Percentiles rank a stretch among this genome's conserved stretches.
Conservation (phyloP, 2,888 invertebrate species). For the Aporophyla nigra region DNA sequence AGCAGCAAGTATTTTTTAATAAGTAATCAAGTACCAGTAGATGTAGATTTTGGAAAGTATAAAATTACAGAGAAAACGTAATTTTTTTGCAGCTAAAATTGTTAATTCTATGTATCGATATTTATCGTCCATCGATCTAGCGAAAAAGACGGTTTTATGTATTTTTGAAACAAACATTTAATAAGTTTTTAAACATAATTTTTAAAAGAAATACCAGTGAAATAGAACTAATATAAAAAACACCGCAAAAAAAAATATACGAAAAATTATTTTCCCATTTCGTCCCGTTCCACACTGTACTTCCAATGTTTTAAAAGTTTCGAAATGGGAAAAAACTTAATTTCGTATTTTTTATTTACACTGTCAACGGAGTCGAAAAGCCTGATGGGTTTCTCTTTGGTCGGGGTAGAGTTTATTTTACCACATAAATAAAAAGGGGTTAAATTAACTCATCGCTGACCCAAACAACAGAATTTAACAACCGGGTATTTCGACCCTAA, state of each 20-base stretch:
- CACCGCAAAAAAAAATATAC: slow-evolving; percentile 1
- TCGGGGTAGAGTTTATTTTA: neutral
- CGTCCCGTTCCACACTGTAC: neutral
- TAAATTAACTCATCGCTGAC: neutral
- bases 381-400: neutral
- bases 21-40: slow-evolving; percentile 58
- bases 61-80: slow-evolving; percentile 23
- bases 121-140: slow-evolving; percentile 9
- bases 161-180: slow-evolving; percentile 21
- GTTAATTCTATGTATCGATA: neutral
- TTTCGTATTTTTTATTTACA: neutral
- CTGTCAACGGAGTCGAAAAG: neutral
- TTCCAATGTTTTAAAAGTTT: neutral
- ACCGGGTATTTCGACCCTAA: slow-evolving; percentile 8
- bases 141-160: slow-evolving; percentile 30
- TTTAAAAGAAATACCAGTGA: slow-evolving; percentile 26
- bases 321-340: neutral
- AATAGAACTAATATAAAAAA: slow-evolving; percentile 1
- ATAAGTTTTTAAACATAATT: neutral
- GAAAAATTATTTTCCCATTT: slow-evolving; percentile 1
- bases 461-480: neutral
- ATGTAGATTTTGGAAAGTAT: slow-evolving; percentile 38
- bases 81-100: slow-evolving; percentile 17
- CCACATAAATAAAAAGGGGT: neutral
- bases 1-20: slow-evolving; percentile 66